phyloP scores from a whole-genome alignment of 2,113 vertebrate species.

The Brevimyrus niger region DNA sequence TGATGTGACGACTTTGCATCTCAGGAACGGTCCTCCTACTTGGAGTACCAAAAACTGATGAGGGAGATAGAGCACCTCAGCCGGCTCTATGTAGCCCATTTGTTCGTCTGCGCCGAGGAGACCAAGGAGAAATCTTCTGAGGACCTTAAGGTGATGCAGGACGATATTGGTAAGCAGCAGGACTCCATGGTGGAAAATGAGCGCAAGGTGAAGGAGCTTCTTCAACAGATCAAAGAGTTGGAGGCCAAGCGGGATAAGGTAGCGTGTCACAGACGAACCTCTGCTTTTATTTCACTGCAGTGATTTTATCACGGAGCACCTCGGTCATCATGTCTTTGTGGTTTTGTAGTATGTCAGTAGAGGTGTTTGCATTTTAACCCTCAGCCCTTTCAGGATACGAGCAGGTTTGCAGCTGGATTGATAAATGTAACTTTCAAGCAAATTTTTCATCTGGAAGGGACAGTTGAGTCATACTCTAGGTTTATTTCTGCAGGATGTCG shows the following conservation, averaged over 20 bases:
- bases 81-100: conserved; percentile 73
- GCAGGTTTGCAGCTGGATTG: neutral
- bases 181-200: conserved; percentile 64
- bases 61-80: conserved; percentile 76
- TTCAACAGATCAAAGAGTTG: conserved; percentile 67
- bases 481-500: conserved; percentile 62
- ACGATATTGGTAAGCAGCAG: conserved; percentile 59
- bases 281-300: neutral
- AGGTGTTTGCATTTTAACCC: neutral
- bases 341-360: neutral
- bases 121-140: conserved; percentile 64
- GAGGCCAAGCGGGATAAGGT: conserved; percentile 79
- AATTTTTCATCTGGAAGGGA: neutral
- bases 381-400: neutral
- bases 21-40: conserved; percentile 77
- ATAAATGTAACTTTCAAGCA: neutral
- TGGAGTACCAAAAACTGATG: conserved; percentile 86
- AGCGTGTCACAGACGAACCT: neutral
- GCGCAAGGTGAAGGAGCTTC: conserved; percentile 62
- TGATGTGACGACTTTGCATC: neutral
- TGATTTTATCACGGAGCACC: neutral
- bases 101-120: conserved; percentile 79
- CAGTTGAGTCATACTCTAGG: neutral
- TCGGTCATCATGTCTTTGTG: neutral
- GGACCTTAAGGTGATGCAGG: conserved; percentile 69